phyloP scores from a whole-genome alignment of 2,888 invertebrate species.

The Eristalinus sepulchralis region DNA sequence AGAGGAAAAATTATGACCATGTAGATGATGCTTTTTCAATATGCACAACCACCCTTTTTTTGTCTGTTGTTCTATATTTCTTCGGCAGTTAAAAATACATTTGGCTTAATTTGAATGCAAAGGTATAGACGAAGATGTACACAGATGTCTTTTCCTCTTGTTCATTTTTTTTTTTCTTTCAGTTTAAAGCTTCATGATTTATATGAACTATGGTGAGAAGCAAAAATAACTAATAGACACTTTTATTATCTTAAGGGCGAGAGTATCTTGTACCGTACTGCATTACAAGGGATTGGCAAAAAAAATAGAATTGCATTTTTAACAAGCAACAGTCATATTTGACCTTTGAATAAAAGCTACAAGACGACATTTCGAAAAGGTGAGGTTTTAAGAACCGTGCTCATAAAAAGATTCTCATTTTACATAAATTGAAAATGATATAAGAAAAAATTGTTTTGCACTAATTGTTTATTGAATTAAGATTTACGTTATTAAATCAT shows the following conservation, averaged over 20 bases:
- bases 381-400: no score
- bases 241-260: constrained; percentile 43
- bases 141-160: background rate
- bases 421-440: no score
- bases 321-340: no score
- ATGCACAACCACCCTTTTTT: background rate
- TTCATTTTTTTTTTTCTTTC: background rate
- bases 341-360: no score
- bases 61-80: constrained; percentile 5
- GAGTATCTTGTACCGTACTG: constrained; percentile 3
- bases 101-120: constrained; percentile 9
- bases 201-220: background rate
- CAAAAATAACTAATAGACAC: constrained; percentile 41
- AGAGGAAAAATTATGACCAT: constrained; percentile 29
- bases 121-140: background rate
- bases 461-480: no score
- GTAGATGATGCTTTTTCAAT: constrained; percentile 30
- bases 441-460: no score
- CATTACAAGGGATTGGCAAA: background rate
- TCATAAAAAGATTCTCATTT: no score
- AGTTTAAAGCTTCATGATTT: background rate
- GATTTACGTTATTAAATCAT: no score
- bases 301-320: background rate
- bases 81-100: constrained; percentile 39
- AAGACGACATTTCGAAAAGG: no score